Base-by-base conservation (phyloP, 1,140 invertebrate genomes). In the Drosophila varians region DNA sequence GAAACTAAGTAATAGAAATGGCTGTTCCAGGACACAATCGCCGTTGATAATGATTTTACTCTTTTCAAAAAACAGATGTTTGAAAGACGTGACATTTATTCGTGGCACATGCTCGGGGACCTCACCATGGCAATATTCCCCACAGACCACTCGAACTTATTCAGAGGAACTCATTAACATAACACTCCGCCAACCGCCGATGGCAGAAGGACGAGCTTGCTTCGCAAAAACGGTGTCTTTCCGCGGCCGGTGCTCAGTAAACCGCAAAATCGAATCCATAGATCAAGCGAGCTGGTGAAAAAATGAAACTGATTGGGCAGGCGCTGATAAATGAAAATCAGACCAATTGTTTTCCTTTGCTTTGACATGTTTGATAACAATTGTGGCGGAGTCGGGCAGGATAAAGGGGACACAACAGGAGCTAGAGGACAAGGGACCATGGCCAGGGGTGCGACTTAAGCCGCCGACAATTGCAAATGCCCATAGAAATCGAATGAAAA, bases 291-390 rank as follows among this genome's bases (percentile, higher is more conserved):
- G 60, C 43, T 56, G 64, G 58, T 31, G 43, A 49, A 78, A 74
- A 70, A 74, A 54, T 45, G 64, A 55, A 69, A 79, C 42, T 72
- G 76, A 83, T 75, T 79, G 58, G 62, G 57, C 66, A 80, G 56
- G 64, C 68, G 66, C 66, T 86, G 80, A 89, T 89, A 89, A 89
- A 89, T 89, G 83, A 89, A 89, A 77, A 31, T 11, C 77, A 68
- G 79, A 71, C 77, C 86, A 70, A 89, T 86, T 89, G 86, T 89
- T 89, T 89, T 74, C 80, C 45, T 66, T 86, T 89, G 79, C 86
- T 89, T 89, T 89, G 86, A 89, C 86, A 89, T 89, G 86, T 89
- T 89, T 89, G 74, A 89, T 86, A 89, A 89, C 86, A 89, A 77
- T 83, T 75, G 60, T 16, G 19, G 23, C 11, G 19, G 38, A 38